Evolutionary conservation across 2,797 vertebrate species (phyloP), one percentile per base, ranked within the genome.

Genomic region (Eupleurogrammus muticus): DNA sequence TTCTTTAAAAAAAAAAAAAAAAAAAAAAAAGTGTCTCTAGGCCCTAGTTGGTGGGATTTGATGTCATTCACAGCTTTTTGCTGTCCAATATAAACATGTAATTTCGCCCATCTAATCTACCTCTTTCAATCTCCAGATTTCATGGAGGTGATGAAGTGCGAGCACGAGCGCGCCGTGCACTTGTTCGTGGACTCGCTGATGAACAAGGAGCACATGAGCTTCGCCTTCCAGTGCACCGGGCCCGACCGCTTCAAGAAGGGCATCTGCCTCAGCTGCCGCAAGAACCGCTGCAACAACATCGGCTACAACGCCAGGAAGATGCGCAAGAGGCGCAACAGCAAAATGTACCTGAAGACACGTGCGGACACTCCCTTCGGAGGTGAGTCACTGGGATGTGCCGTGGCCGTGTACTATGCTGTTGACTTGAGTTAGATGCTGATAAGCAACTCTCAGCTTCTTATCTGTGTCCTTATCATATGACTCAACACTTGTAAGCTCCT

Each of bases 241-340:
- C 93, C 97, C 0, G 94, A 90, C 1, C 96, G 97, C 65, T 99
- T 99, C 90, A 97, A 96, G 86, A 99, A 97, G 75, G 98, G 98
- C 0, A 96, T 98, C 89, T 99, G 98, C 81, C 94, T 99, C 85
- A 99, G 97, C 91, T 99, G 98, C 90, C 94, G 97, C 60, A 99
- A 97, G 81, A 97, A 99, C 81, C 96, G 98, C 52, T 99, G 98
- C 90, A 99, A 93, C 21, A 94, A 93, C 83, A 96, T 99, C 0
- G 98, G 98, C 70, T 99, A 99, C 92, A 97, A 97, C 0, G 83
- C 94, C 52, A 95, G 93, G 76, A 96, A 93, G 66, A 96, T 92
- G 57, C 92, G 95, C 3, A 96, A 94, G 70, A 96, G 93, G 63
- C 94, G 95, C 51, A 99, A 96, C 86, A 96, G 82, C 84, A 99